A percentile compares a stretch with the other conserved stretches of the same genome.
phyloP scores from a whole-genome alignment of 2,888 invertebrate species.

The Thymelicus acteon region DNA sequence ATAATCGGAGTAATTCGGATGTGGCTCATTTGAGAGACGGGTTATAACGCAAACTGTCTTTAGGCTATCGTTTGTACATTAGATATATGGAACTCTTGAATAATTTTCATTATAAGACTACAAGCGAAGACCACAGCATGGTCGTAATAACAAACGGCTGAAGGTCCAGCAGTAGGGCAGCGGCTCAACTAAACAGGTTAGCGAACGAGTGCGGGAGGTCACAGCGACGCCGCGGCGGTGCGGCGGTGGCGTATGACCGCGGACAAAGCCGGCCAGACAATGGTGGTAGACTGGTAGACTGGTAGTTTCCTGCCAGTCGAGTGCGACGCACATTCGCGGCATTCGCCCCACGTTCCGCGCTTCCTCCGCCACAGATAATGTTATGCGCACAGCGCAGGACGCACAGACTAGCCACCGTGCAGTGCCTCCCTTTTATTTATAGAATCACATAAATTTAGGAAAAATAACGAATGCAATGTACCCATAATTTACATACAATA shows the following conservation, averaged over 20 bases:
- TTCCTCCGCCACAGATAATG: slow-evolving; percentile 29
- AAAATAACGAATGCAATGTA: too few relatives aligned
- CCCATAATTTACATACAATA: too few relatives aligned
- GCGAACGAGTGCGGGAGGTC: background rate
- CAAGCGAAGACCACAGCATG: too few relatives aligned
- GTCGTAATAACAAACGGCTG: too few relatives aligned
- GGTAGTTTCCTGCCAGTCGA: slow-evolving; percentile 43
- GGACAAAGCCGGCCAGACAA: slow-evolving; percentile 35
- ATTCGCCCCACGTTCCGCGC: slow-evolving; percentile 36
- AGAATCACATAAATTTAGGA: background rate
- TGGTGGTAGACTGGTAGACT: slow-evolving; percentile 32
- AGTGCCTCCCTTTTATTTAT: background rate
- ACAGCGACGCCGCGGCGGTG: too few relatives aligned
- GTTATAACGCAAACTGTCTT: too few relatives aligned
- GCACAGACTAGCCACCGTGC: background rate
- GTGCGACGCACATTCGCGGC: slow-evolving; percentile 38
- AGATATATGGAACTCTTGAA: too few relatives aligned
- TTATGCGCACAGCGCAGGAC: slow-evolving; percentile 8
- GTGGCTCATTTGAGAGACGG: too few relatives aligned
- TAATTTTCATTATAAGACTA: too few relatives aligned
- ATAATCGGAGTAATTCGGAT: too few relatives aligned
- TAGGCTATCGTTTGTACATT: too few relatives aligned
- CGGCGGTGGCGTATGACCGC: too few relatives aligned
- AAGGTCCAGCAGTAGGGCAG: slow-evolving; percentile 5
- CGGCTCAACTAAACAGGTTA: slow-evolving; percentile 27